Evolutionary conservation across 2,888 invertebrate genomes (phyloP), one percentile per base, ranked within the genome.

Genomic region (Diogma glabrata): DNA sequence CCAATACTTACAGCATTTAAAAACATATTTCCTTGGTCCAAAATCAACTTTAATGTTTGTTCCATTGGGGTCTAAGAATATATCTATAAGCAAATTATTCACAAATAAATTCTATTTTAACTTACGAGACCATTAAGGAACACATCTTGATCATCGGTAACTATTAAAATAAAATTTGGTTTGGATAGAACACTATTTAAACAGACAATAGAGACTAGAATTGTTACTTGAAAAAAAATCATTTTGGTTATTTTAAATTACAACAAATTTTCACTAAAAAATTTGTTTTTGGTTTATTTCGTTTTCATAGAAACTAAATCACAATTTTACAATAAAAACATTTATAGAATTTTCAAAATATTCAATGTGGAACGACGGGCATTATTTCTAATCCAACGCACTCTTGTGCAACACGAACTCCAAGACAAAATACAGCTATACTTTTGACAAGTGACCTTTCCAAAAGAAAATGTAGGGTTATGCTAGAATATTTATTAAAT

Each of bases 141-240:
- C 3, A 78, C 71, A 73, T 92, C 92, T 67, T 91, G 89, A 70
- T 92, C 92, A 65, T 93, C 92, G 0, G 87, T 87, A 49, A 92
- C 61, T 57, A 92, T 73, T 33, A 91, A 63, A 45, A 92, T 73
- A 62, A 92, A 81, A 70, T 91, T 92, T 23, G 85, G 82, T 28
- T 53, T 46, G 5, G 46, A 20, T n/a, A n/a, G n/a, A n/a, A n/a
- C n/a, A n/a, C n/a, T n/a, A n/a, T n/a, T n/a, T n/a, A n/a, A n/a
- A n/a, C n/a, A n/a, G n/a, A n/a, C n/a, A n/a, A n/a, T n/a, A n/a
- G n/a, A n/a, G n/a, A n/a, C n/a, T n/a, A n/a, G n/a, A n/a, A n/a
- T n/a, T n/a, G n/a, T n/a, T n/a, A n/a, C n/a, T n/a, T n/a, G n/a
- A n/a, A n/a, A n/a, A n/a, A n/a, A n/a, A n/a, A n/a, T n/a, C n/a